Evolutionary conservation across 2,888 invertebrate genomes (phyloP).

Genomic region (Adela reaumurella): DNA sequence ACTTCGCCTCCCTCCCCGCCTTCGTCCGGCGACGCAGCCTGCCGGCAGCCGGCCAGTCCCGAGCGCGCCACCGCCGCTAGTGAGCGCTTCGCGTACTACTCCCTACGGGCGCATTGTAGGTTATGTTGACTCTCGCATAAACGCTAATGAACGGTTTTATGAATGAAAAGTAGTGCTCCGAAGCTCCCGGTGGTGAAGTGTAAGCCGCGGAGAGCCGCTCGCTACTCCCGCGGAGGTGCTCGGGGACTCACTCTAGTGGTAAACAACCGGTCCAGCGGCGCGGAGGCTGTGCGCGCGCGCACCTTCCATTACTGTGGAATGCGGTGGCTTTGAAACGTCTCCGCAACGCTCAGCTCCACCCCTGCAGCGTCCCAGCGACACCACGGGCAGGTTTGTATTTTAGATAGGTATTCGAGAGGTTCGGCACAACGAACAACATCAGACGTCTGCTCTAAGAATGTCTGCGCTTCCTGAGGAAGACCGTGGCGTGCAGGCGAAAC

Average conservation of each 20-base stretch:
- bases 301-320: constrained; percentile 36
- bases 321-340: constrained; percentile 46
- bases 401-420: too few species aligned
- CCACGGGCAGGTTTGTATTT: too few species aligned
- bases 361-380: too few species aligned
- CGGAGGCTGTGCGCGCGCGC: constrained; percentile 13
- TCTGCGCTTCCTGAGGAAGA: too few species aligned
- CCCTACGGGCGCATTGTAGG: neutral
- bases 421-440: too few species aligned
- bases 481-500: too few species aligned
- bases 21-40: constrained; percentile 5
- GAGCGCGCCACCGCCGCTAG: constrained; percentile 28
- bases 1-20: constrained; percentile 37
- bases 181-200: neutral
- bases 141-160: constrained; percentile 1
- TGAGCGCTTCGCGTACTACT: neutral
- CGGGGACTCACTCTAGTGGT: constrained; percentile 16
- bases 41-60: constrained; percentile 24
- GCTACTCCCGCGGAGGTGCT: neutral
- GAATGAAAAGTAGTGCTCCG: neutral
- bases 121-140: neutral
- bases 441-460: too few species aligned
- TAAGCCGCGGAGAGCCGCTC: neutral
- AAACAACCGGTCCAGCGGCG: constrained; percentile 44
- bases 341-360: too few species aligned